Evolutionary conservation across 2,888 invertebrate genomes (phyloP).

Genomic region (Eristalis pertinax): DNA sequence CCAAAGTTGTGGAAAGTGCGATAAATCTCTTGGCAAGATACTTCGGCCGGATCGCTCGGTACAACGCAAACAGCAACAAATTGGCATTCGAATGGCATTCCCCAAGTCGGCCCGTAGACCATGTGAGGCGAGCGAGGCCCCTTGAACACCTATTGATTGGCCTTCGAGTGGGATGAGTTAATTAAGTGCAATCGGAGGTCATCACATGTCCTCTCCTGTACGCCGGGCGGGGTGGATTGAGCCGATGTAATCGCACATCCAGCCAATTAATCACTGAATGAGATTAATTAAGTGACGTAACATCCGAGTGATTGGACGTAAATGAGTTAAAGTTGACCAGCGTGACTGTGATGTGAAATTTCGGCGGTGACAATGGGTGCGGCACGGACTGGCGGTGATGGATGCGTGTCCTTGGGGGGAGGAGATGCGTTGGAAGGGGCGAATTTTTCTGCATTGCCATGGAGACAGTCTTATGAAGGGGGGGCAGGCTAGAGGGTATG

Average conservation of each 20-base stretch:
- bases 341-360: no score
- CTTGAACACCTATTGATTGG: conserved; percentile 29
- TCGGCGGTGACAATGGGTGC: no score
- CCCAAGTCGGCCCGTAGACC: no score
- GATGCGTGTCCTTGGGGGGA: no score
- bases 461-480: no score
- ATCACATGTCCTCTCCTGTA: conserved; percentile 2
- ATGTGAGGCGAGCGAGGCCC: no score
- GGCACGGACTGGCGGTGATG: no score
- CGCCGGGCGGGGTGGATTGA: neutral
- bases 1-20: conserved; percentile 25
- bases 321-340: neutral
- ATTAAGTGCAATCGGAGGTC: conserved; percentile 28
- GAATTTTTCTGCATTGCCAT: no score
- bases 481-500: no score
- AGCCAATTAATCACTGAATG: conserved; percentile 27
- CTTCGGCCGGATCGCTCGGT: neutral
- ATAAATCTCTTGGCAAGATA: conserved; percentile 23
- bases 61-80: conserved; percentile 12
- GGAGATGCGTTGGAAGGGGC: no score
- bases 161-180: conserved; percentile 33
- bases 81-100: conserved; percentile 14
- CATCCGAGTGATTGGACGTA: conserved; percentile 21
- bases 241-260: neutral
- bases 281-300: conserved; percentile 42